phyloP scores from a whole-genome alignment of 2,797 vertebrate genomes.

The Acanthurus tractus region DNA sequence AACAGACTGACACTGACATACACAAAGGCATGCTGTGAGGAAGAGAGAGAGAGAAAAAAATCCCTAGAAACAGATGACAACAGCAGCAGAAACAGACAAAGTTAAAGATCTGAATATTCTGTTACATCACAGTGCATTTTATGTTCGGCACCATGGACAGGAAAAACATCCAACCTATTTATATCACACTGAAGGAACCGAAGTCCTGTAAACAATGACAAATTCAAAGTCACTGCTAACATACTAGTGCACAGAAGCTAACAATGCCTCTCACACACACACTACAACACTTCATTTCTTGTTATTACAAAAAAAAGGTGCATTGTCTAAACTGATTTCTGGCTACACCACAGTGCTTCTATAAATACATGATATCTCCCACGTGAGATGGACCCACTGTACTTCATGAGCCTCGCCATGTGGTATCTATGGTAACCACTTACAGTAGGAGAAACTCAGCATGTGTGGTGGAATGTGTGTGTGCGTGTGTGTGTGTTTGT shows the following conservation, averaged over 20 bases:
- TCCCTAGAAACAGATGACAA: slow-evolving; percentile 5
- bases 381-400: slow-evolving; percentile 81
- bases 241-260: background rate
- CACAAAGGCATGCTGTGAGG: background rate
- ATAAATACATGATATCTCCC: slow-evolving; percentile 82
- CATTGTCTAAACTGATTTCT: slow-evolving; percentile 75
- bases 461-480: slow-evolving; percentile 59
- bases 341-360: slow-evolving; percentile 74
- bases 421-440: slow-evolving; percentile 84
- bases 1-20: slow-evolving; percentile 11
- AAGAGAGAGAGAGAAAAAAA: background rate
- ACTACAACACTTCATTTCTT: slow-evolving; percentile 19
- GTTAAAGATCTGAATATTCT: slow-evolving; percentile 8
- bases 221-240: slow-evolving; percentile 38
- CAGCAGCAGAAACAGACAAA: background rate
- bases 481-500: slow-evolving; percentile 34
- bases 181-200: slow-evolving; percentile 16
- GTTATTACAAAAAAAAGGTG: slow-evolving; percentile 39
- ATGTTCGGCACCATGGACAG: slow-evolving; percentile 25
- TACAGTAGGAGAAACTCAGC: slow-evolving; percentile 79
- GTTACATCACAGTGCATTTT: background rate
- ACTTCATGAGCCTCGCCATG: slow-evolving; percentile 78
- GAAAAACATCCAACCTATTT: background rate
- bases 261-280: slow-evolving; percentile 1
- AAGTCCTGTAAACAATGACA: slow-evolving; percentile 28